These are phyloP conservation scores for Plectropomus leopardus DNA, from an alignment of 2,113 vertebrate genomes.

Conservation along the genomic window DNA sequence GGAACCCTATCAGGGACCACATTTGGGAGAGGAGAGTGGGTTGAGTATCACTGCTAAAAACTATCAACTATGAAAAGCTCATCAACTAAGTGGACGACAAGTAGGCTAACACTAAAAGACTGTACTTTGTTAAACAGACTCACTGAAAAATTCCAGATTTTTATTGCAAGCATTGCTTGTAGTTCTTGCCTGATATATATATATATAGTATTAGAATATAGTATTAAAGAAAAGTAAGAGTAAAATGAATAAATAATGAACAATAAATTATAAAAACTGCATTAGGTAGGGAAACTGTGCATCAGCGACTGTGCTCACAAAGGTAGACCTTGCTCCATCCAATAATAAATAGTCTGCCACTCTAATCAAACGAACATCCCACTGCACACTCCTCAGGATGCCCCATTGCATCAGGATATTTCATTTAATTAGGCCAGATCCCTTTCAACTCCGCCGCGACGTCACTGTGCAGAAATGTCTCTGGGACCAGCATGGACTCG, in stretches of 20 bases:
- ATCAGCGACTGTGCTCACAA: neutral
- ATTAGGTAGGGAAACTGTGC: conserved; percentile 33
- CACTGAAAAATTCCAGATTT: neutral
- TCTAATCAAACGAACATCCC: conserved; percentile 72
- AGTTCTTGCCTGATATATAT: conserved; percentile 34
- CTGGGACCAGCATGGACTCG: conserved; percentile 62
- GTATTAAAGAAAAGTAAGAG: conserved; percentile 26
- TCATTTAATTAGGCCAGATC: conserved; percentile 80
- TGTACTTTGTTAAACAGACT: neutral
- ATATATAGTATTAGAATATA: no score
- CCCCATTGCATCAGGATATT: conserved; percentile 71
- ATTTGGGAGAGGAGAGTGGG: no score
- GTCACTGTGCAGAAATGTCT: conserved; percentile 68
- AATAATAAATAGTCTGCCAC: conserved; percentile 71
- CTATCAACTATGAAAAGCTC: no score
- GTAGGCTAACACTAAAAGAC: neutral
- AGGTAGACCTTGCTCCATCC: conserved; percentile 48
- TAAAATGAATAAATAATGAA: conserved; percentile 58
- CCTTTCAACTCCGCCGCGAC: conserved; percentile 70
- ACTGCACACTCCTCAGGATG: conserved; percentile 62
- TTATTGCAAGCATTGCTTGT: neutral
- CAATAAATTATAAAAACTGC: conserved; percentile 33
- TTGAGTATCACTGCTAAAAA: no score
- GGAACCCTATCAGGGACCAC: no score
- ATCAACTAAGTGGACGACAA: neutral